phyloP scores from a whole-genome alignment of 2,113 vertebrate species.

The Pygoscelis adeliae region DNA sequence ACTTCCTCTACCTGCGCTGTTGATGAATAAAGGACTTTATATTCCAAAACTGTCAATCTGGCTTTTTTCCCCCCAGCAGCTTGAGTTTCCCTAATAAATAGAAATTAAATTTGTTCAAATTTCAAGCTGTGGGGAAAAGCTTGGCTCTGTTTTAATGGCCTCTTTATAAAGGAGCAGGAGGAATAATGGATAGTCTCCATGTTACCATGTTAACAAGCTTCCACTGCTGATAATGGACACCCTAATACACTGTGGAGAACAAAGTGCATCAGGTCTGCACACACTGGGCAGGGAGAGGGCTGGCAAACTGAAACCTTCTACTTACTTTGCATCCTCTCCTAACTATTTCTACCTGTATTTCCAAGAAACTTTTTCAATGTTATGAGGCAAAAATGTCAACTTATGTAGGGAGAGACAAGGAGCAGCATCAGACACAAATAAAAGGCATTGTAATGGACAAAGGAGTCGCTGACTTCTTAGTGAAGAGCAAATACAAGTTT shows the following conservation, averaged over 20 bases:
- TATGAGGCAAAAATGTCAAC: neutral
- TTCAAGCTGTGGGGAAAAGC: slow-evolving; percentile 53
- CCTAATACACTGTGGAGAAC: slow-evolving; percentile 58
- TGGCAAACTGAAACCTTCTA: slow-evolving; percentile 28
- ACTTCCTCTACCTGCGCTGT: slow-evolving; percentile 1
- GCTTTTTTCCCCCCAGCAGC: neutral
- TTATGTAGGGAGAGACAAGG: neutral
- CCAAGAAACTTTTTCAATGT: neutral
- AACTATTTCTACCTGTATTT: slow-evolving; percentile 27
- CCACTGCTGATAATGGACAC: slow-evolving; percentile 64
- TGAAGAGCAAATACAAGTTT: slow-evolving; percentile 7
- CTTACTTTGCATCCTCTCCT: slow-evolving; percentile 34
- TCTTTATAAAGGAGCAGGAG: slow-evolving; percentile 46
- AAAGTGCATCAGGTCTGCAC: slow-evolving; percentile 42
- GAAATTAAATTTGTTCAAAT: slow-evolving; percentile 64
- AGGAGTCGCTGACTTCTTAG: neutral
- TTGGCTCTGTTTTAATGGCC: slow-evolving; percentile 66
- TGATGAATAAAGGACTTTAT: slow-evolving; percentile 53
- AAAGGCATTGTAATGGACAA: neutral
- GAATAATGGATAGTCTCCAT: slow-evolving; percentile 47
- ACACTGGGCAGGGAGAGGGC: slow-evolving; percentile 8
- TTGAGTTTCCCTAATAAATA: slow-evolving; percentile 65
- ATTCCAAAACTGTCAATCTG: slow-evolving; percentile 40
- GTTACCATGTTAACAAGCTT: slow-evolving; percentile 68
- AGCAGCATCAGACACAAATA: neutral